Evolutionary conservation across 2,888 invertebrate genomes (phyloP), one percentile per base, ranked within the genome.

Genomic region (Lasioglossum lativentre): DNA sequence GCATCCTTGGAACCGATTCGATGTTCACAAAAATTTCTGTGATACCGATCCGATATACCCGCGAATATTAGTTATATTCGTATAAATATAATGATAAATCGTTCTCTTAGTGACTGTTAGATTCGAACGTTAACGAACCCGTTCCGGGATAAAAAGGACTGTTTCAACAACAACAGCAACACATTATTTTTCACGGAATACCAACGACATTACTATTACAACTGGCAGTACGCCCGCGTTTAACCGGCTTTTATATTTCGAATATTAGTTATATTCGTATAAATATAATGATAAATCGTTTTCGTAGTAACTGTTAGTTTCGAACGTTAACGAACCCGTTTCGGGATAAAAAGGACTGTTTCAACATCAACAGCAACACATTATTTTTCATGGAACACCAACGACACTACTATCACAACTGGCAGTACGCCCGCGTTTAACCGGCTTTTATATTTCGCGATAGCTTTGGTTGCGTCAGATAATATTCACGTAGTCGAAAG

Each of bases 361-460:
- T 14, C 74, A n/a, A 75, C 63, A 81, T 8, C 23, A 10, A 56
- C 56, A n/a, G 56, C 27, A 38, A 78, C 47, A 77, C 73, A 72
- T 82, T 66, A 68, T 85, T 75, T 70, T 68, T 42, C 74, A 78
- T 73, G 52, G 72, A 83, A 82, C 63, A 56, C 86, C 63, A 66
- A 75, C 56, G 80, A 42, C 75, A 89, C 73, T 81, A 86, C 74
- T 85, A 86, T 89, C 85, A 78, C 87, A 77, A 93, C 93, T 94
- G 93, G 90, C 89, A 83, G 79, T 82, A 81, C 82, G 83, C 86
- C 83, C 85, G 73, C 89, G 90, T 84, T 86, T 86, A 84, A 86
- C 86, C 88, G 81, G 92, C 94, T 94, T 94, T 93, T 94, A 94
- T 94, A 94, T 92, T 91, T 91, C 85, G 89, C 89, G 94, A 93